Base-by-base conservation (phyloP, 2,888 invertebrate species). In the Coenonympha arcania region DNA sequence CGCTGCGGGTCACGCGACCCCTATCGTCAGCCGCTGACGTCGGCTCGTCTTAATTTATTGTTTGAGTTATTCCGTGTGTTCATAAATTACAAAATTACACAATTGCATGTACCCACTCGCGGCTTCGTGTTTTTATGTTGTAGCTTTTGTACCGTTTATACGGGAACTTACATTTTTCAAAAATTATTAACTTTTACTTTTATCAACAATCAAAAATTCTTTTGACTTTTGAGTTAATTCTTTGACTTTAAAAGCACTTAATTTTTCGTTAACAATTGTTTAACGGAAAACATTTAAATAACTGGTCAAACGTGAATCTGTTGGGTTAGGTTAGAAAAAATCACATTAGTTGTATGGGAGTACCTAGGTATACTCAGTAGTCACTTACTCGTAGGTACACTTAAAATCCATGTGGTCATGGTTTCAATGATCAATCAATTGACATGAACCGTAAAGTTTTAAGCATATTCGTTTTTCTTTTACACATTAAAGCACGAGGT, bases 1-100 rank as follows among this genome's bases (percentile, higher is more conserved):
- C 61, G n/a, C 61, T 76, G 74, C 76, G 76, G 76, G 76, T 73
- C 76, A 75, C 76, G 74, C 75, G 76, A 75, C 76, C 76, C 76
- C 64, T 69, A 74, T 75, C 62, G 60, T 67, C 57, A 56, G 52
- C 57, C 56, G 52, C 60, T 63, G 57, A 62, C 57, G 58, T 57
- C 57, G 58, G 55, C 54, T 58, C 60, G 53, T 60, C 62, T 62
- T 60, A 61, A 55, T 62, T 64, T 59, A 63, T 60, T 57, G 55
- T 60, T 60, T 57, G 55, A 56, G 49, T 55, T 53, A 50, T 54
- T 49, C 31, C 36, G 46, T 54, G 43, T 45, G 45, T 50, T 44
- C 49, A 55, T 56, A 52, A 52, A 46, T 59, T 54, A 52, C 47
- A 40, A 48, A 56, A 56, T 56, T 51, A 51, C 26, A 43, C 26